phyloP scores from a whole-genome alignment of 1,140 invertebrate genomes.

The Acromyrmex charruanus region DNA sequence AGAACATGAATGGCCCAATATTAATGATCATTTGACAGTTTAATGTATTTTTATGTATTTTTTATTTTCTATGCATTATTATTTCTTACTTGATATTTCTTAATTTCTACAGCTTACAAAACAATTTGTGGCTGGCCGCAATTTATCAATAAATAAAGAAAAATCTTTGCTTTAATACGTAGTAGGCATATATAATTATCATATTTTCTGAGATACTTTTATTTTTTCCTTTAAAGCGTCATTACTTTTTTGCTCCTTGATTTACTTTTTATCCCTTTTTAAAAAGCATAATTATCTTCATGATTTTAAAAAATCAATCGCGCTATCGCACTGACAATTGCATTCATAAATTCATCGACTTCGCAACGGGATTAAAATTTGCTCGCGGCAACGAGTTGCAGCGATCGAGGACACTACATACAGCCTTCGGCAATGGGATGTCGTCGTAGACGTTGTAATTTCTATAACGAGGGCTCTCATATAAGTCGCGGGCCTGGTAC shows the following conservation, averaged over 20 bases:
- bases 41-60: neutral
- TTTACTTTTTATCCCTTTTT: neutral
- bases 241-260: neutral
- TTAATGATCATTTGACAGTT: neutral
- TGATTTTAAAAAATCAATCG: neutral
- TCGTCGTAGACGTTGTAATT: conserved; percentile 22
- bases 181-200: neutral
- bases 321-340: neutral
- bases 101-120: neutral
- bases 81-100: conserved; percentile 7
- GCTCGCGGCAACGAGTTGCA: neutral
- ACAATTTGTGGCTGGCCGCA: neutral
- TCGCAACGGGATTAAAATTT: conserved; percentile 31
- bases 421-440: conserved; percentile 8
- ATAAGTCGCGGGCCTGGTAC: conserved; percentile 42
- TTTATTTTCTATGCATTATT: neutral
- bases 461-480: conserved; percentile 21
- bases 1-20: too few species aligned
- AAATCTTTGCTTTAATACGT: neutral
- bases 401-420: neutral
- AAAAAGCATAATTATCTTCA: neutral
- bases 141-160: neutral
- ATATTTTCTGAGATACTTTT: neutral
- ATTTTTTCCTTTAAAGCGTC: neutral
- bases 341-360: neutral